These are phyloP conservation scores for Sacculina carcini DNA, from an alignment of 2,888 invertebrate genomes.

Conservation along the genomic window DNA sequence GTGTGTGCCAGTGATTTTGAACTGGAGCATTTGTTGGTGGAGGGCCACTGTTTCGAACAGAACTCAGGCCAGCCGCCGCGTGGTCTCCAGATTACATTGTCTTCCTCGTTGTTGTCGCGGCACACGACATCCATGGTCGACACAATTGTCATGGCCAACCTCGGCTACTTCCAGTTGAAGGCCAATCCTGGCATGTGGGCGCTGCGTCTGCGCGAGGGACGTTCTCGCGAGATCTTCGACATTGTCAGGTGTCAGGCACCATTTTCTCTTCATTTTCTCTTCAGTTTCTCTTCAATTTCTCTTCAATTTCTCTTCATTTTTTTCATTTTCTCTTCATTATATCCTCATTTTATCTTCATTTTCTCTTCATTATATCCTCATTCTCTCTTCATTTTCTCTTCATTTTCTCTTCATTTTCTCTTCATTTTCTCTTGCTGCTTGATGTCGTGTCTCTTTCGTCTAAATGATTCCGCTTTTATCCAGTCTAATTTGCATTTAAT, in stretches of 20 bases:
- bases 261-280: neutral
- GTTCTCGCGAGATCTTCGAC: constrained; percentile 81
- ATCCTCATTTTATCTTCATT: too few relatives aligned
- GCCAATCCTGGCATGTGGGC: constrained; percentile 94
- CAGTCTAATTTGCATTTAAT: too few relatives aligned
- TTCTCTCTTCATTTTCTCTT: too few relatives aligned
- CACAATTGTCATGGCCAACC: constrained; percentile 99
- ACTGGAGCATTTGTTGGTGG: constrained; percentile 71
- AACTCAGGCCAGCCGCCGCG: constrained; percentile 74
- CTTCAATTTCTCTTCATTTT: too few relatives aligned
- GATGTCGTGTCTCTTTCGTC: too few relatives aligned
- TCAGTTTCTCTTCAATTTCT: neutral
- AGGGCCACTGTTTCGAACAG: constrained; percentile 85
- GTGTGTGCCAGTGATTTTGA: constrained; percentile 61
- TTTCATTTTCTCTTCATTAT: too few relatives aligned
- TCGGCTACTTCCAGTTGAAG: constrained; percentile 94
- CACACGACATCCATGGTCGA: constrained; percentile 41
- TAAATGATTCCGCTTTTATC: too few relatives aligned
- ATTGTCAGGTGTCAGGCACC: constrained; percentile 27
- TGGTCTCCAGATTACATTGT: constrained; percentile 85
- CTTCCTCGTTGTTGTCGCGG: constrained; percentile 33
- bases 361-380: too few relatives aligned
- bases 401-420: too few relatives aligned
- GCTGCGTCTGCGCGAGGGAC: constrained; percentile 60
- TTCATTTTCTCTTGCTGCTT: too few relatives aligned